These are phyloP conservation scores for Orius insidiosus DNA, from an alignment of 1,140 invertebrate genomes.

Conservation along the genomic window DNA sequence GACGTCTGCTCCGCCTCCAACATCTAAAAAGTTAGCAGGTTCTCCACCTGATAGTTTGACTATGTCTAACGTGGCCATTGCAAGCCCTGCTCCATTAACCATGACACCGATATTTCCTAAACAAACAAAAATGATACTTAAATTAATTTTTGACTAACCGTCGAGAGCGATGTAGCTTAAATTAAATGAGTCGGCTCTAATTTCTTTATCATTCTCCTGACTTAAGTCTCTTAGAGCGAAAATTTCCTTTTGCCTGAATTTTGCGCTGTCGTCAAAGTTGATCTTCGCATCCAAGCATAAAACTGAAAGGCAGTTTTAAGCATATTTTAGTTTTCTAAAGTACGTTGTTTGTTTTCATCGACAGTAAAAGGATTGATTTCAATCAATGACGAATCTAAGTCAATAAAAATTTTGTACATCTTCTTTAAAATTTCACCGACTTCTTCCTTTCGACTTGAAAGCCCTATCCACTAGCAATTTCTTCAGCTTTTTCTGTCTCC, in stretches of 20 bases:
- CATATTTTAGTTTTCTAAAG: neutral
- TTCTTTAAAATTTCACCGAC: constrained; percentile 64
- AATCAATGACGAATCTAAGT: constrained; percentile 79
- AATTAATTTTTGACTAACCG: constrained; percentile 53
- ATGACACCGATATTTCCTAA: constrained; percentile 12
- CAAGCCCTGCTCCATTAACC: constrained; percentile 62
- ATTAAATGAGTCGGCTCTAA: constrained; percentile 71
- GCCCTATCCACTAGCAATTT: constrained; percentile 64
- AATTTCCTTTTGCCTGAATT: constrained; percentile 77
- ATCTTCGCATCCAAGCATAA: constrained; percentile 97
- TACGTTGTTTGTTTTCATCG: constrained; percentile 68
- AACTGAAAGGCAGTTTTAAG: too few relatives aligned
- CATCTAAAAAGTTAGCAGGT: constrained; percentile 62
- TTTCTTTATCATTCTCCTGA: constrained; percentile 75
- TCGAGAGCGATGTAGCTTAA: constrained; percentile 94
- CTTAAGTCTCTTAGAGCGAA: constrained; percentile 62
- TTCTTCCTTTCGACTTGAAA: constrained; percentile 46
- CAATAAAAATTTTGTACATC: constrained; percentile 72
- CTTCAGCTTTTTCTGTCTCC: constrained; percentile 50
- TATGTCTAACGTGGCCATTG: constrained; percentile 70
- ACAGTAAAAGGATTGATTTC: constrained; percentile 94
- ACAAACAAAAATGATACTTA: constrained; percentile 2
- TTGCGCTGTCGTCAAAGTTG: constrained; percentile 94
- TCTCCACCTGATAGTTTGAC: constrained; percentile 51
- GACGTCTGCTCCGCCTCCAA: constrained; percentile 54